These are phyloP conservation scores for Leptatherina wallacei DNA, from an alignment of 2,797 vertebrate species.

Conservation along the genomic window DNA sequence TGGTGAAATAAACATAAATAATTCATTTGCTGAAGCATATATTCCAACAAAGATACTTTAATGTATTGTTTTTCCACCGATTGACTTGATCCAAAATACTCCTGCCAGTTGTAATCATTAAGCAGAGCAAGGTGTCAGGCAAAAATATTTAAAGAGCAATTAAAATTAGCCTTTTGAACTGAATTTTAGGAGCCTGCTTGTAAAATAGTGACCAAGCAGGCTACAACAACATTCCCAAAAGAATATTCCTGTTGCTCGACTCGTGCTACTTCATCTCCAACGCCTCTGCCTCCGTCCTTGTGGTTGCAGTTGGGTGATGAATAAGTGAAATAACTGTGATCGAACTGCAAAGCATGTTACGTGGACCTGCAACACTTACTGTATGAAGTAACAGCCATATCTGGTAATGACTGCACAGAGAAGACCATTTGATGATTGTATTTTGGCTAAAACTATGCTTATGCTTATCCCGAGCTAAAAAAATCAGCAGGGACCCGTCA, in stretches of 20 bases:
- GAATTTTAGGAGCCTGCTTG: too few relatives aligned
- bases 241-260: conserved; percentile 69
- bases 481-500: too few relatives aligned
- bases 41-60: neutral
- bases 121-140: neutral
- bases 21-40: neutral
- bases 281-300: conserved; percentile 71
- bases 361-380: neutral
- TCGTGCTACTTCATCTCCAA: conserved; percentile 56
- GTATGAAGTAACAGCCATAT: conserved; percentile 15
- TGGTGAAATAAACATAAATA: neutral
- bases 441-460: neutral
- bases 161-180: too few relatives aligned
- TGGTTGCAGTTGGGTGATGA: conserved; percentile 46
- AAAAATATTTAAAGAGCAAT: neutral
- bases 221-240: neutral
- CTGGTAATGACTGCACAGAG: conserved; percentile 1
- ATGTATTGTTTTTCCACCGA: neutral
- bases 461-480: too few relatives aligned
- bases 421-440: conserved; percentile 18
- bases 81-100: too few relatives aligned
- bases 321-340: neutral
- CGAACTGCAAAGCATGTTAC: neutral
- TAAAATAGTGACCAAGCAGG: neutral
- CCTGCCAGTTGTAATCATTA: too few relatives aligned